A percentile compares a stretch with the other conserved stretches of the same genome.
phyloP scores from a whole-genome alignment of 1,140 invertebrate species.

The Luehdorfia chinensis region DNA sequence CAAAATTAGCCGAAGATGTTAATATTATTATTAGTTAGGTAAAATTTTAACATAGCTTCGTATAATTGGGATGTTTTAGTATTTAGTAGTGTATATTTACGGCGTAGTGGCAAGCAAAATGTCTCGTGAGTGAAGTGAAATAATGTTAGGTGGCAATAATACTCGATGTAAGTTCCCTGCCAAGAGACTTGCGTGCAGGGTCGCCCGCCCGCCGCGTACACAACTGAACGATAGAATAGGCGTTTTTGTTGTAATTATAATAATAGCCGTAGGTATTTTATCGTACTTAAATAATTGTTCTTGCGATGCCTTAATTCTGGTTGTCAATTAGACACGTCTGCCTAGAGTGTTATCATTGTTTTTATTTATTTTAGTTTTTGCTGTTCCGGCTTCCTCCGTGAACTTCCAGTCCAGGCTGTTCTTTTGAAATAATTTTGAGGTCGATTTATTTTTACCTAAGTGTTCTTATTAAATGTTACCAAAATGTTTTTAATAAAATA shows the following conservation, averaged over 20 bases:
- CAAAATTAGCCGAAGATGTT: constrained; percentile 78
- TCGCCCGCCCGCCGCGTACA: constrained; percentile 26
- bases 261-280: constrained; percentile 78
- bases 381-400: constrained; percentile 77
- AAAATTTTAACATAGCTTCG: constrained; percentile 78
- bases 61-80: constrained; percentile 78
- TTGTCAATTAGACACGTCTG: constrained; percentile 79
- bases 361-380: constrained; percentile 76
- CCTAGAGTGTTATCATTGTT: constrained; percentile 76
- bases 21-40: constrained; percentile 77
- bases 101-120: constrained; percentile 69
- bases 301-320: constrained; percentile 79
- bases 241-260: constrained; percentile 77
- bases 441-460: constrained; percentile 79
- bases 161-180: constrained; percentile 69
- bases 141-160: constrained; percentile 74
- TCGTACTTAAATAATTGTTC: constrained; percentile 78
- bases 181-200: constrained; percentile 44
- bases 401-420: constrained; percentile 78
- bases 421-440: constrained; percentile 78
- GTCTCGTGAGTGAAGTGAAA: constrained; percentile 64
- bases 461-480: constrained; percentile 80
- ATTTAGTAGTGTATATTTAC: constrained; percentile 71
- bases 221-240: constrained; percentile 69
- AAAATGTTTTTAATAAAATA: constrained; percentile 80